A percentile compares a stretch with the other conserved stretches of the same genome.
phyloP scores from a whole-genome alignment of 2,113 vertebrate genomes.

The Daphoenositta chrysoptera region DNA sequence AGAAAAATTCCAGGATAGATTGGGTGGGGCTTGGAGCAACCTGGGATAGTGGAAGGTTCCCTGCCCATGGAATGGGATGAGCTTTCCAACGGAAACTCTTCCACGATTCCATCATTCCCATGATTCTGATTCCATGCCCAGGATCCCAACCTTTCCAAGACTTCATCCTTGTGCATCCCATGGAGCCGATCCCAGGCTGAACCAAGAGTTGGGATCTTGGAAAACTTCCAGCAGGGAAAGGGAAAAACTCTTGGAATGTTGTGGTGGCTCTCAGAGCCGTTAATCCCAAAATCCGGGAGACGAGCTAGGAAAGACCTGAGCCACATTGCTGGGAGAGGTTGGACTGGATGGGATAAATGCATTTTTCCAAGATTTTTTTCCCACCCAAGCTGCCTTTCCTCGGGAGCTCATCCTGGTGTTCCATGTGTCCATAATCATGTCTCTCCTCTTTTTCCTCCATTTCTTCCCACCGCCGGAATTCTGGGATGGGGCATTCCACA shows the following conservation, averaged over 20 bases:
- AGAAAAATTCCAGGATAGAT: too few species aligned
- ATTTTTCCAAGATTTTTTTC: background rate
- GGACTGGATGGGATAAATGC: background rate
- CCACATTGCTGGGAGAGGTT: background rate
- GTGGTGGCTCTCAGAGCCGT: background rate
- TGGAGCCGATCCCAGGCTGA: background rate
- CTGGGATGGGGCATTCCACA: conserved; percentile 45
- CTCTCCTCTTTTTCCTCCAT: conserved; percentile 47
- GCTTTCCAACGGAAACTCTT: fast-evolving
- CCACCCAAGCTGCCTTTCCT: background rate
- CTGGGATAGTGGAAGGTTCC: background rate
- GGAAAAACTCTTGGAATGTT: fast-evolving
- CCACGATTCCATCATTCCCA: background rate
- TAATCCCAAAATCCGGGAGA: background rate
- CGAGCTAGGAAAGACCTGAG: background rate
- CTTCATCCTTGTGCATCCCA: background rate
- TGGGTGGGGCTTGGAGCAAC: background rate
- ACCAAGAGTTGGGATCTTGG: background rate
- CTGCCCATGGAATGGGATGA: background rate
- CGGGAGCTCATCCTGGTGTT: background rate
- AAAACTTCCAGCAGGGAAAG: background rate
- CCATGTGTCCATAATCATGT: background rate
- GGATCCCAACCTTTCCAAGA: background rate
- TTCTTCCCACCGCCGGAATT: background rate
- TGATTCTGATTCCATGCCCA: background rate